Evolutionary conservation across 2,888 invertebrate genomes (phyloP).

Genomic region (Cephus pulcher): DNA sequence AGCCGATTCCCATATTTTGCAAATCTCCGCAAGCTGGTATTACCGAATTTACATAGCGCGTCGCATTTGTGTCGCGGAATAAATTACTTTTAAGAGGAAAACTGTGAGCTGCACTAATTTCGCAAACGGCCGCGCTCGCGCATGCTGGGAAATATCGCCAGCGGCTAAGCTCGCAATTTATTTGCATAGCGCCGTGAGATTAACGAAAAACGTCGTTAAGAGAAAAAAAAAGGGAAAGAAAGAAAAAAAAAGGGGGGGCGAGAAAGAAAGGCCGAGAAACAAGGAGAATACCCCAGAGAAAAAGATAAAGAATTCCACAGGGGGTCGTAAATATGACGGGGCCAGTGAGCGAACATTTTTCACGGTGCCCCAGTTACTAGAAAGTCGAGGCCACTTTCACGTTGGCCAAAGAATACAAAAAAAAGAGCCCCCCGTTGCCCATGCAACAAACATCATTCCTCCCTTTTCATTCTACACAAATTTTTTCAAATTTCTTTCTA

Average conservation of each 20-base stretch:
- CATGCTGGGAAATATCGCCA: neutral
- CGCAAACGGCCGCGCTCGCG: neutral
- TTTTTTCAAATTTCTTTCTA: neutral
- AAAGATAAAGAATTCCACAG: neutral
- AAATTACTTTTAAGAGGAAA: neutral
- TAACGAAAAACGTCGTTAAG: neutral
- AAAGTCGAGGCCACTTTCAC: neutral
- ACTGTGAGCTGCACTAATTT: neutral
- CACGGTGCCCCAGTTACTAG: neutral
- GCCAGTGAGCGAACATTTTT: neutral
- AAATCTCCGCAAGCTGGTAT: neutral
- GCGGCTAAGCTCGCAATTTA: neutral
- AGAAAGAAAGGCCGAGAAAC: neutral
- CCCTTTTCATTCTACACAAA: neutral
- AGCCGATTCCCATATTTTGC: neutral
- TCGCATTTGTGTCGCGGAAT: too few species aligned
- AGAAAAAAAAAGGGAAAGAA: neutral
- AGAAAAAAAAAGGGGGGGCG: too few species aligned
- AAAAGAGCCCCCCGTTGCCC: neutral
- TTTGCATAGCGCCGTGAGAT: slow-evolving; percentile 4
- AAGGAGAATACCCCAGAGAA: neutral
- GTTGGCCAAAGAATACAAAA: neutral
- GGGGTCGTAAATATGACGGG: slow-evolving; percentile 3
- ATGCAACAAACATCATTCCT: neutral
- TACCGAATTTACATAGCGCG: neutral